Evolutionary conservation across 1,140 invertebrate genomes (phyloP).

Genomic region (Drosophila arizonae): DNA sequence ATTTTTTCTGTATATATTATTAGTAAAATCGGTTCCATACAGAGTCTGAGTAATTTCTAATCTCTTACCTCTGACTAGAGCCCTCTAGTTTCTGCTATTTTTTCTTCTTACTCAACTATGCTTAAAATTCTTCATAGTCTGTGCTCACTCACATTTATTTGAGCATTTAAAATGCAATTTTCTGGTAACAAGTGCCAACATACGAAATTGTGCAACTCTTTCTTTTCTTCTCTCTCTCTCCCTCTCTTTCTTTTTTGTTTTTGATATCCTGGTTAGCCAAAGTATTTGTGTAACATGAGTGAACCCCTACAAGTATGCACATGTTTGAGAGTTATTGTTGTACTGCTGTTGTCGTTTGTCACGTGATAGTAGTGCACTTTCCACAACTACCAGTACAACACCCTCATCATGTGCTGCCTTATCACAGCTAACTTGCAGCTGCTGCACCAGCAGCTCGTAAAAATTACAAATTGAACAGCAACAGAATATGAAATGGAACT

Average conservation of each 20-base stretch:
- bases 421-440: conserved; percentile 59
- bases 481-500: not conserved
- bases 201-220: not conserved
- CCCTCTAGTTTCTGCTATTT: no score
- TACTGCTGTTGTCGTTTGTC: conserved; percentile 11
- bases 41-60: no score
- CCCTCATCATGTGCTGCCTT: conserved; percentile 3
- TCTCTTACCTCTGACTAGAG: no score
- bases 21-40: no score
- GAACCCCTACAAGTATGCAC: conserved; percentile 37
- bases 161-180: conserved; percentile 11
- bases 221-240: not conserved
- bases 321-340: conserved; percentile 22
- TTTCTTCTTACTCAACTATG: conserved; percentile 2
- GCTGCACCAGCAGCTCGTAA: conserved; percentile 45
- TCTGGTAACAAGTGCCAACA: conserved; percentile 2
- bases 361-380: not conserved
- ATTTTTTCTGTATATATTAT: no score
- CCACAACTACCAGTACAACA: not conserved
- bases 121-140: not conserved
- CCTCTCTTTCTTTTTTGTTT: not conserved
- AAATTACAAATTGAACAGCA: conserved; percentile 62
- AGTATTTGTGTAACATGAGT: conserved; percentile 18
- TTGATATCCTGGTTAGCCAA: not conserved
- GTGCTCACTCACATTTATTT: not conserved